Evolutionary conservation across 2,797 vertebrate genomes (phyloP), one percentile per base, ranked within the genome.

Genomic region (Anomalospiza imberbis): DNA sequence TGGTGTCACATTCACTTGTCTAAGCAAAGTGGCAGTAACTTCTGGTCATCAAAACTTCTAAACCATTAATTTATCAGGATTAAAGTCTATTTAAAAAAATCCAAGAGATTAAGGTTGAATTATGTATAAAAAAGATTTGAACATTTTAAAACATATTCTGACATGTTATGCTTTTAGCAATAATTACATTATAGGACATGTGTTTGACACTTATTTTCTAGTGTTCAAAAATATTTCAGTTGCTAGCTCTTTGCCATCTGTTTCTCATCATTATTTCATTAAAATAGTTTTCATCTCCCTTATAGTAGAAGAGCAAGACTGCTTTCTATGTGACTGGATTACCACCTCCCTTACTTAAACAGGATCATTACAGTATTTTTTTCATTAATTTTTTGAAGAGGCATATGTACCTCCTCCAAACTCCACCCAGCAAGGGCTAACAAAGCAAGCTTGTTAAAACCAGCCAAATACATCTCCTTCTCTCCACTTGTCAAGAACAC

Each of bases 181-280:
- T 77, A 85, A 91, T 89, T 94, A 74, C 70, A 83, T 71, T 77
- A 75, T 26, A 36, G 45, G 72, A 92, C 42, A 70, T 29, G 81
- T 76, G 72, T 74, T 90, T 88, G 67, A 94, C 79, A 91, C 80
- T 89, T 88, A 94, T 25, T 88, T 94, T 92, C 88, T 85, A 92
- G 72, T 15, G 57, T 94, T 94, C 85, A 88, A 92, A 88, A 91
- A 80, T 63, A 89, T 91, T 94, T 79, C 89, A 77, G 78, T 92
- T 68, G 68, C 87, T 91, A 95, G 73, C 62, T 84, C 76, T 91
- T 91, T 77, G 51, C 93, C 93, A 95, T 89, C 86, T 92, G 89
- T 70, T 94, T 91, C 66, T 75, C 74, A 91, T 85, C 87, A 85
- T 82, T 91, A 92, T 92, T 94, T 91, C 78, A 91, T 91, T 87